Conservation (phyloP, 2,113 vertebrate species). For the Aepyceros melampus region DNA sequence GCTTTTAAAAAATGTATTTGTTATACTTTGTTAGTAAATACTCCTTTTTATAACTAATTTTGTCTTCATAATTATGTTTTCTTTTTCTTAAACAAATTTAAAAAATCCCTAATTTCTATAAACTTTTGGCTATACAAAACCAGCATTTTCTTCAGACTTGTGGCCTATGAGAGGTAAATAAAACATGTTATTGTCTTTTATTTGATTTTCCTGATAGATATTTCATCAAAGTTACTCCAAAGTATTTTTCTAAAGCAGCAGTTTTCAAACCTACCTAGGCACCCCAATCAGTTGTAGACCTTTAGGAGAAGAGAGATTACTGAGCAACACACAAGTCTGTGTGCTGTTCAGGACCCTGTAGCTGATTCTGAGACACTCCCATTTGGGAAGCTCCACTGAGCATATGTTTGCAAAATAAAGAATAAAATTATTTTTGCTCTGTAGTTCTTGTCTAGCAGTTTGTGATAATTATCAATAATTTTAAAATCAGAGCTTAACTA, state of each 20-base stretch:
- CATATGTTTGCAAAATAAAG: not conserved
- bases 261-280: not conserved
- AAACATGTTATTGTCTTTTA: not conserved
- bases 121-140: not conserved
- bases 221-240: not conserved
- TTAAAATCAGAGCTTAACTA: not conserved
- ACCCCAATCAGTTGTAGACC: not conserved
- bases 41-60: not conserved
- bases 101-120: not conserved
- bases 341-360: not conserved
- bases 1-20: not conserved
- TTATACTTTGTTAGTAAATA: not conserved
- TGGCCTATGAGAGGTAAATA: not conserved
- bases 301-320: not conserved
- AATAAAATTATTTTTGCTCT: not conserved
- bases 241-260: not conserved
- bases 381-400: not conserved
- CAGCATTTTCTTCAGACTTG: not conserved
- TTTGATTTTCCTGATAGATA: not conserved
- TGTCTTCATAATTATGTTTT: not conserved
- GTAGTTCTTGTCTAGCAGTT: not conserved
- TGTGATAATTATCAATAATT: not conserved
- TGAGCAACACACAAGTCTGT: not conserved
- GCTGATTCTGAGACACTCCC: not conserved
- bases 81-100: not conserved